Percentiles rank a stretch among this genome's conserved stretches.
These are phyloP conservation scores for Argya squamiceps DNA, from an alignment of 2,797 vertebrate genomes.

Conservation along the genomic window DNA sequence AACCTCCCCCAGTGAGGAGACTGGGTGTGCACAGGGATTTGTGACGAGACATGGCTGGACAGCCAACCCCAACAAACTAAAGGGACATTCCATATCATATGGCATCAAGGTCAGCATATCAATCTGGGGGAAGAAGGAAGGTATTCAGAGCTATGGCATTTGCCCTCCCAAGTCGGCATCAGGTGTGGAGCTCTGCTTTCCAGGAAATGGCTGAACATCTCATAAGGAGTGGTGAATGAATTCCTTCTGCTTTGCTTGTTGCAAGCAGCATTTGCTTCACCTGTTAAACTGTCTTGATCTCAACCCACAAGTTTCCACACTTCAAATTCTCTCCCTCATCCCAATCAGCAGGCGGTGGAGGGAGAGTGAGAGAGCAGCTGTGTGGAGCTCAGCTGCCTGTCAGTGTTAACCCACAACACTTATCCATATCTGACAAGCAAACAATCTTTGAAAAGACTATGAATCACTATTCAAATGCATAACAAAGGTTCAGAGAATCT, in stretches of 20 bases:
- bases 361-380: not conserved
- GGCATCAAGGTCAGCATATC: accelerated
- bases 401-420: not conserved
- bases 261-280: not conserved
- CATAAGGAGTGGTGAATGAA: accelerated
- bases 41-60: not conserved
- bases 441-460: not conserved
- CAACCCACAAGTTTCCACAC: not conserved
- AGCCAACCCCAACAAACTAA: not conserved
- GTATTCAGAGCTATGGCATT: accelerated
- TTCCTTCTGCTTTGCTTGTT: not conserved
- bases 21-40: not conserved
- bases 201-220: not conserved
- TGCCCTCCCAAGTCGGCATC: not conserved
- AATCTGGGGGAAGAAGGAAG: not conserved
- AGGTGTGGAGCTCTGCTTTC: accelerated
- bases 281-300: not conserved
- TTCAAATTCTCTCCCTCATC: not conserved
- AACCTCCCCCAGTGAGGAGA: accelerated
- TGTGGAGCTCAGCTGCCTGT: not conserved
- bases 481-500: not conserved
- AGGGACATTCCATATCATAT: accelerated
- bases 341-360: not conserved
- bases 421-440: not conserved
- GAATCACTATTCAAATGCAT: not conserved